A percentile compares a stretch with the other conserved stretches of the same genome.
phyloP scores from a whole-genome alignment of 2,888 invertebrate species.

The Ceraclea dissimilis region DNA sequence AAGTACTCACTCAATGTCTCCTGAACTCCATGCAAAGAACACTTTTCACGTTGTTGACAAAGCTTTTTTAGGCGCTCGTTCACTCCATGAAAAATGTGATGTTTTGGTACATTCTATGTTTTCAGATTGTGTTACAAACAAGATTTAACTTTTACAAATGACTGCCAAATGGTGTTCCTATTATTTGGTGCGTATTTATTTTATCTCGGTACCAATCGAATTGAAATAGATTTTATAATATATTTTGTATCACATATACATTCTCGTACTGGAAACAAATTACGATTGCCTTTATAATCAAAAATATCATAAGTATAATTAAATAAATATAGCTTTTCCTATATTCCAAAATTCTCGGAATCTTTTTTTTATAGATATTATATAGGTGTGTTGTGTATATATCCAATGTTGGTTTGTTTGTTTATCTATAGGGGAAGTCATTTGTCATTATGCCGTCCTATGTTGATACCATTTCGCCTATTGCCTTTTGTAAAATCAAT shows the following conservation, averaged over 20 bases:
- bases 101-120: no score
- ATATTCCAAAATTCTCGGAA: conserved; percentile 2
- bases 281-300: background rate
- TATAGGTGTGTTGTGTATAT: background rate
- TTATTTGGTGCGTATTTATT: no score
- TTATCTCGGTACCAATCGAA: no score
- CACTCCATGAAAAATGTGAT: background rate
- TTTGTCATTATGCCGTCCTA: conserved; percentile 23
- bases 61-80: conserved; percentile 3
- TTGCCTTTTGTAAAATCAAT: conserved; percentile 23
- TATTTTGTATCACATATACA: no score
- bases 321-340: background rate
- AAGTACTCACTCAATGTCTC: conserved; percentile 11
- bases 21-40: background rate
- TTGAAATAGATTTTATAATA: no score
- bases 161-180: background rate
- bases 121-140: background rate
- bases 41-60: conserved; percentile 3
- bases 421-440: conserved; percentile 24
- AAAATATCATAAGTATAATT: background rate
- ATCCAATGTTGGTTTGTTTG: conserved; percentile 5
- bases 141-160: background rate
- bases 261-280: no score
- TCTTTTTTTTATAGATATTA: conserved; percentile 9
- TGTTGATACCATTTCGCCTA: conserved; percentile 18